Percentiles rank a stretch among this genome's conserved stretches.
Conservation (phyloP, 2,113 vertebrate genomes). For the Rhea pennata region DNA sequence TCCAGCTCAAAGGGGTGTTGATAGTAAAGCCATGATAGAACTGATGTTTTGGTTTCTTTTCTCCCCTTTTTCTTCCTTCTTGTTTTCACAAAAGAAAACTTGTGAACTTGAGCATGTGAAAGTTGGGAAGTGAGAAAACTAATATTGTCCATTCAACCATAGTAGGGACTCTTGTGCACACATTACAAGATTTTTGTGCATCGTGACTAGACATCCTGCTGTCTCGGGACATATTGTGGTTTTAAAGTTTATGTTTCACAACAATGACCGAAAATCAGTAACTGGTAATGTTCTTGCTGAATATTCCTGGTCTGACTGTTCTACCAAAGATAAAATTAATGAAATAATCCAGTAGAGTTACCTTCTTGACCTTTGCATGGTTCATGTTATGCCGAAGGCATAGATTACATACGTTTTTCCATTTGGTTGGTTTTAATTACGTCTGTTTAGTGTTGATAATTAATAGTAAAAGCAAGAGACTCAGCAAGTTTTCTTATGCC, state of each 20-base stretch:
- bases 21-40: background rate
- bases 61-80: background rate
- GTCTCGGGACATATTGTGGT: background rate
- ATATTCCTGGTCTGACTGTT: background rate
- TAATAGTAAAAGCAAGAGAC: background rate
- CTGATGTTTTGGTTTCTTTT: background rate
- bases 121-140: background rate
- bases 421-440: background rate
- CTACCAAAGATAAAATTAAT: background rate
- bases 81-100: background rate
- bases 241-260: background rate
- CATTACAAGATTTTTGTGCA: background rate
- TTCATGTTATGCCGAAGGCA: background rate
- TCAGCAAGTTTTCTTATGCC: background rate
- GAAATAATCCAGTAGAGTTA: background rate
- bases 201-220: background rate
- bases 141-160: background rate
- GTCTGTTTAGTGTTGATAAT: background rate
- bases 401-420: background rate
- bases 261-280: background rate
- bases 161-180: background rate
- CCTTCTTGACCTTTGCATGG: background rate
- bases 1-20: background rate
- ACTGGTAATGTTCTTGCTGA: background rate
- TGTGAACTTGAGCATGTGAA: background rate